These are phyloP conservation scores for Exephanes ischioxanthus DNA, from an alignment of 2,888 invertebrate genomes.

Conservation along the genomic window DNA sequence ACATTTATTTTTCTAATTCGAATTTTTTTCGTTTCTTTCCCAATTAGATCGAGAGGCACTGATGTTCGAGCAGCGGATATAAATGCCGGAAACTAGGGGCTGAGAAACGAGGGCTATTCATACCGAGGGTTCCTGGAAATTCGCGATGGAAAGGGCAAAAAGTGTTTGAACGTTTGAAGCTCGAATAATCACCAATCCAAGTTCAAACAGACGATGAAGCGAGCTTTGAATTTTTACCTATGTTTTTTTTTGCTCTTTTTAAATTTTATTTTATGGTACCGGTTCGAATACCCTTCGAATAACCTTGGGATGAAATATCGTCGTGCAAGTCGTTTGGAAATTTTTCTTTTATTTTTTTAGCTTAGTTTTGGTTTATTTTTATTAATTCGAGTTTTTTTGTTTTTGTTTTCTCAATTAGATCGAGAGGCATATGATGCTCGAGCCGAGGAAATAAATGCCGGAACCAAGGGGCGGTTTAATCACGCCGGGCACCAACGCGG, in stretches of 20 bases:
- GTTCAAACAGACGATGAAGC: not conserved
- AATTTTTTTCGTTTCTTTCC: not conserved
- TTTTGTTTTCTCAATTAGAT: not conserved
- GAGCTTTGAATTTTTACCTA: not conserved
- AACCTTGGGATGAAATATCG: not conserved
- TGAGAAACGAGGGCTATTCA: not conserved
- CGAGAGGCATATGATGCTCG: not conserved
- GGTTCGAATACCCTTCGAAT: not conserved
- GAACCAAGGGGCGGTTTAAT: conserved; percentile 13
- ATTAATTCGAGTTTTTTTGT: not conserved
- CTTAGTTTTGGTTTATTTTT: no score
- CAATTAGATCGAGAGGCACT: not conserved
- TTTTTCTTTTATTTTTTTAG: no score
- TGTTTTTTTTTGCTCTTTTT: no score
- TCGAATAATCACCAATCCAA: conserved; percentile 11
- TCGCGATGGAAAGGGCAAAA: conserved; percentile 7
- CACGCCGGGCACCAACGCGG: not conserved
- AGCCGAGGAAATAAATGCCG: not conserved
- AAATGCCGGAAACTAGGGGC: not conserved
- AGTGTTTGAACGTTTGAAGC: not conserved
- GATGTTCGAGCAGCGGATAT: not conserved
- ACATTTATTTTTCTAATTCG: not conserved
- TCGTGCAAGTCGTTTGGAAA: no score
- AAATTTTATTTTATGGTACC: not conserved
- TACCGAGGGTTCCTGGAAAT: not conserved